These are phyloP conservation scores for Ricordea florida DNA, from an alignment of 92 coral and sea anemone species.

Conservation along the genomic window DNA sequence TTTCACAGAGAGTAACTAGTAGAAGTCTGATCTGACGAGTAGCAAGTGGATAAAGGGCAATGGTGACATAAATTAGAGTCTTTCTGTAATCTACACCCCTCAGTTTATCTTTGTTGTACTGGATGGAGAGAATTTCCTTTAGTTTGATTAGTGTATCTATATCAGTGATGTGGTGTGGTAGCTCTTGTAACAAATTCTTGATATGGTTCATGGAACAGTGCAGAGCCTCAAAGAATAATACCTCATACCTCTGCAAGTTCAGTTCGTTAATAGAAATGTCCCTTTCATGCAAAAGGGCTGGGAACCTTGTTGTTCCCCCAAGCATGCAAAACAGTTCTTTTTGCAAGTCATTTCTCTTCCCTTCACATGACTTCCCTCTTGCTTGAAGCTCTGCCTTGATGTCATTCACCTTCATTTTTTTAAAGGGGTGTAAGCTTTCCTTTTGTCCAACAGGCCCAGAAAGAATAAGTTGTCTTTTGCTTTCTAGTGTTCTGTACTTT, in stretches of 20 bases:
- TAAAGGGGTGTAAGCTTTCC: constrained; percentile 20
- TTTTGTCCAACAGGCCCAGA: constrained; percentile 24
- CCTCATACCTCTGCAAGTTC: constrained; percentile 38
- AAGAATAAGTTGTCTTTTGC: background rate
- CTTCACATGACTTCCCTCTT: constrained; percentile 1
- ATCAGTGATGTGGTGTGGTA: constrained; percentile 51
- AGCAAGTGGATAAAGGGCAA: constrained; percentile 29
- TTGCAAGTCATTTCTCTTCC: constrained; percentile 14
- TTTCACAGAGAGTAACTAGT: constrained; percentile 53
- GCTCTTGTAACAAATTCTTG: constrained; percentile 28
- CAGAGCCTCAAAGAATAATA: constrained; percentile 55
- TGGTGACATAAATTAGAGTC: constrained; percentile 47
- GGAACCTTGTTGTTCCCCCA: constrained; percentile 49
- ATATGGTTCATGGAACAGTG: constrained; percentile 55
- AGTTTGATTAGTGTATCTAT: constrained; percentile 37
- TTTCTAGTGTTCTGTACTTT: constrained; percentile 22
- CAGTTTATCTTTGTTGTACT: constrained; percentile 37
- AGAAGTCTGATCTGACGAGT: constrained; percentile 20
- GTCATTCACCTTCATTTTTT: constrained; percentile 35
- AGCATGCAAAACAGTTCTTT: constrained; percentile 1
- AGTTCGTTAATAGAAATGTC: constrained; percentile 13
- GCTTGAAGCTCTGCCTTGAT: constrained; percentile 27
- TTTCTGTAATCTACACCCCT: constrained; percentile 40
- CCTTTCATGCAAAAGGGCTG: constrained; percentile 28
- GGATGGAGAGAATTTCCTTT: constrained; percentile 15